Evolutionary conservation across 1,140 invertebrate species (phyloP).

Genomic region (Hyposmocoma kahamanoa): DNA sequence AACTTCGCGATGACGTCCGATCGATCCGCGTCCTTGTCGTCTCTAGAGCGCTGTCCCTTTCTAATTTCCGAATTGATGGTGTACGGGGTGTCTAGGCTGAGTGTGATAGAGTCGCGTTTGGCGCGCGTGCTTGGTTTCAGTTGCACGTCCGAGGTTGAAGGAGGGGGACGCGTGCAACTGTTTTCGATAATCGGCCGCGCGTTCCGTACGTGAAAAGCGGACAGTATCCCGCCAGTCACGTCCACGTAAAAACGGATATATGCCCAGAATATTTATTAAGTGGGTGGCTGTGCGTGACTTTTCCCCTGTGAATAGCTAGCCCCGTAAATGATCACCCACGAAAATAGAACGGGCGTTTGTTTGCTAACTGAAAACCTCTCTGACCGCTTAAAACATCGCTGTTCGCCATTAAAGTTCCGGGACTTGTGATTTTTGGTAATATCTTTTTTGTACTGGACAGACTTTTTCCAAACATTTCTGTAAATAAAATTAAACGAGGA

Average conservation of each 20-base stretch:
- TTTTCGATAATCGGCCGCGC: constrained; percentile 71
- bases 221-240: constrained; percentile 64
- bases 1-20: constrained; percentile 59
- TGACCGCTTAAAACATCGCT: constrained; percentile 22
- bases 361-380: constrained; percentile 54
- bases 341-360: constrained; percentile 55
- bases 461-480: no score
- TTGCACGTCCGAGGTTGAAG: constrained; percentile 65
- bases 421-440: constrained; percentile 22
- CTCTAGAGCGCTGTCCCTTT: constrained; percentile 35
- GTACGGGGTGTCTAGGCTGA: constrained; percentile 40
- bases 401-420: constrained; percentile 1
- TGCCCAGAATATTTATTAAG: constrained; percentile 73
- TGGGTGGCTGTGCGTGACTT: constrained; percentile 72
- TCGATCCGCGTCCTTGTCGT: constrained; percentile 32
- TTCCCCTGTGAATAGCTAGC: constrained; percentile 58
- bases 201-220: constrained; percentile 71
- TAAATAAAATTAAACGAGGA: no score
- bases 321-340: constrained; percentile 57
- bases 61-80: constrained; percentile 33
- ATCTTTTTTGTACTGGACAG: no score
- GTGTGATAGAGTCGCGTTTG: constrained; percentile 65
- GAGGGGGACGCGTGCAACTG: constrained; percentile 70
- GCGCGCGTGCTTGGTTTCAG: constrained; percentile 63
- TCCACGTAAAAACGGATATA: constrained; percentile 72